A percentile compares a stretch with the other conserved stretches of the same genome.
Conservation (phyloP, 1,140 invertebrate genomes). For the Drosophila guanche region DNA sequence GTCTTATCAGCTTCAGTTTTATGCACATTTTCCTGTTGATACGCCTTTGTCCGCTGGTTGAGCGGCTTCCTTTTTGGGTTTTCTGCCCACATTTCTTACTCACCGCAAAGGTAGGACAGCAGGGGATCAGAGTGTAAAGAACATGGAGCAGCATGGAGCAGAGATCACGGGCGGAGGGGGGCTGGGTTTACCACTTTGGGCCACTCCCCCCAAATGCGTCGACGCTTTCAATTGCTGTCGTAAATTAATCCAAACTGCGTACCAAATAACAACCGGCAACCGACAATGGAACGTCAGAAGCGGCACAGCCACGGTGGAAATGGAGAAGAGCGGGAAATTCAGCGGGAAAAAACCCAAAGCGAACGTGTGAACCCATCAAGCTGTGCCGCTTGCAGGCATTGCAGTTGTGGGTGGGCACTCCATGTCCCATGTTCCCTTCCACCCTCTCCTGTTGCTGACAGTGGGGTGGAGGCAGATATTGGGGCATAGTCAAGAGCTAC, state of each 20-base stretch:
- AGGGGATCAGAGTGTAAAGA: constrained; percentile 10
- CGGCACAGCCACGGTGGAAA: constrained; percentile 41
- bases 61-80: constrained; percentile 16
- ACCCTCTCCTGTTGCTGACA: too few species aligned
- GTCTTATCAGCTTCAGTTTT: constrained; percentile 64
- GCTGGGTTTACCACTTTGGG: constrained; percentile 14
- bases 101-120: constrained; percentile 42
- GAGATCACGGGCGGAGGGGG: constrained; percentile 2
- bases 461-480: constrained; percentile 3
- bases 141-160: too few species aligned
- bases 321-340: constrained; percentile 22
- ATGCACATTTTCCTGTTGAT: constrained; percentile 75
- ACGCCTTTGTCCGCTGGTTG: constrained; percentile 43
- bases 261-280: constrained; percentile 46
- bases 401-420: constrained; percentile 50
- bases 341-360: constrained; percentile 29
- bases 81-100: constrained; percentile 50
- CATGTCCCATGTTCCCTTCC: background rate
- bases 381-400: constrained; percentile 67
- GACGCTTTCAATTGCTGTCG: constrained; percentile 77
- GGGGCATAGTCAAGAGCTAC: constrained; percentile 16
- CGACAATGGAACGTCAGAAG: too few species aligned
- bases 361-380: constrained; percentile 67
- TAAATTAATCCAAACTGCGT: constrained; percentile 80
- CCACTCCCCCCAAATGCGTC: constrained; percentile 44